A percentile compares a stretch with the other conserved stretches of the same genome.
Evolutionary conservation across 2,888 invertebrate species (phyloP).

Genomic region (Ptychoptera contaminata): DNA sequence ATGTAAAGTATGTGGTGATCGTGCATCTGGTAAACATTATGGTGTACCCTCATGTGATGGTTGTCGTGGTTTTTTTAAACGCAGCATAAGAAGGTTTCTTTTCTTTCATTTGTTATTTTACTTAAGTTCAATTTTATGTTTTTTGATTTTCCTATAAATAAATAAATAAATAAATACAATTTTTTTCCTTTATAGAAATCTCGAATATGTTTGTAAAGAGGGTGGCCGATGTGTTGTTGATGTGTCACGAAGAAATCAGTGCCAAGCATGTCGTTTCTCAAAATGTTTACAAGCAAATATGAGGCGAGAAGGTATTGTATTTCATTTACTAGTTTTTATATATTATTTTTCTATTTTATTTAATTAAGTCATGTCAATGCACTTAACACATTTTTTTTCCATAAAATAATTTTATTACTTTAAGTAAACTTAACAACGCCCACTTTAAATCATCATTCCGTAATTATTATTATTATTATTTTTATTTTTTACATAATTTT

Average conservation of each 20-base stretch:
- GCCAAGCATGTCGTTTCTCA: constrained; percentile 83
- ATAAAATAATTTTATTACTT: no score
- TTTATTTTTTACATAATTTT: no score
- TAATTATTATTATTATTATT: no score
- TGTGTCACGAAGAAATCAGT: constrained; percentile 82
- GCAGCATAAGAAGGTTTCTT: constrained; percentile 67
- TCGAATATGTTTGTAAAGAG: constrained; percentile 87
- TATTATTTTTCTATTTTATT: no score
- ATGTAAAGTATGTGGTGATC: constrained; percentile 81
- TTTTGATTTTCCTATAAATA: neutral
- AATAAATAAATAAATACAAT: neutral
- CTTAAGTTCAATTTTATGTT: neutral
- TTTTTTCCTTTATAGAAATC: constrained; percentile 41
- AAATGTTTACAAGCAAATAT: constrained; percentile 85
- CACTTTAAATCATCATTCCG: no score
- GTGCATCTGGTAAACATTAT: constrained; percentile 69
- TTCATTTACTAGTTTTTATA: no score
- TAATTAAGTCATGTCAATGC: no score
- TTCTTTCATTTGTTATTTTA: constrained; percentile 3
- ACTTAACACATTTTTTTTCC: no score
- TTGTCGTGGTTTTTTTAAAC: constrained; percentile 87
- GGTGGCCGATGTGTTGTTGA: constrained; percentile 76
- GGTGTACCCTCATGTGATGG: constrained; percentile 65
- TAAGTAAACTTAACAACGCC: no score
- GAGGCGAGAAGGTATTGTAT: constrained; percentile 69